Percentiles rank a stretch among this genome's conserved stretches.
Conservation (phyloP, 2,797 vertebrate genomes). For the Tokudaia muenninki region DNA sequence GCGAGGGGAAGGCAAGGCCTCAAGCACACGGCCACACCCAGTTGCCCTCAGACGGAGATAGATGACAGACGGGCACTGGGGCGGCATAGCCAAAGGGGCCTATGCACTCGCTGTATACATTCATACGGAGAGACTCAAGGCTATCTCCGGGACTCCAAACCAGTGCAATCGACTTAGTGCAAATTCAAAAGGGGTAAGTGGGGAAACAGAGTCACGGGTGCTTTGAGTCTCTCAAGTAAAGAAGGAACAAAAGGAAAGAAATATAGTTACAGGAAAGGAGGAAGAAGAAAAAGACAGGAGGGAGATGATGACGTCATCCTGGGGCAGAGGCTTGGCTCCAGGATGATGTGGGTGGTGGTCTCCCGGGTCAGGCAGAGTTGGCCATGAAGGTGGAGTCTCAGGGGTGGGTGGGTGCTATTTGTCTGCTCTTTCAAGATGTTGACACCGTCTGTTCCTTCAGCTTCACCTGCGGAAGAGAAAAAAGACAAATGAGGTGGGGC, state of each 20-base stretch:
- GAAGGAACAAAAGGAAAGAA: slow-evolving; percentile 16
- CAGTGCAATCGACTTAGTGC: slow-evolving; percentile 85
- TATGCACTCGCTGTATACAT: background rate
- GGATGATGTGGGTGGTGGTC: background rate
- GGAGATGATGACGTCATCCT: background rate
- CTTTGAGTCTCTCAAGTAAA: slow-evolving; percentile 45
- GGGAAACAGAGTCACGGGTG: slow-evolving; percentile 9
- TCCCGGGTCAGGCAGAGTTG: background rate
- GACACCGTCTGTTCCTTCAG: slow-evolving; percentile 1
- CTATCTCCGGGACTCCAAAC: slow-evolving; percentile 56
- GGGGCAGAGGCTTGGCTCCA: slow-evolving; percentile 11
- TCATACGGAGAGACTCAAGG: slow-evolving; percentile 25
- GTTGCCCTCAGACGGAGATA: slow-evolving; percentile 42
- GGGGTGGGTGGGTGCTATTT: background rate
- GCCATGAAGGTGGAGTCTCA: background rate
- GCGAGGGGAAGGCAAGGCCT: slow-evolving; percentile 48
- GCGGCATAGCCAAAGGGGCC: background rate
- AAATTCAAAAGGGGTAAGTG: slow-evolving; percentile 57
- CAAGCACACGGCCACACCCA: background rate
- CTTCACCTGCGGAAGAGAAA: slow-evolving; percentile 40
- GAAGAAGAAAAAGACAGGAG: slow-evolving; percentile 37
- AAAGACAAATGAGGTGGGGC: background rate
- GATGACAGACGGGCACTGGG: background rate
- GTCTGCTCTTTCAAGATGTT: background rate
- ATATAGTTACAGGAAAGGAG: background rate